Conservation (phyloP, 2,888 invertebrate species). For the Dicyrtomina minuta region DNA sequence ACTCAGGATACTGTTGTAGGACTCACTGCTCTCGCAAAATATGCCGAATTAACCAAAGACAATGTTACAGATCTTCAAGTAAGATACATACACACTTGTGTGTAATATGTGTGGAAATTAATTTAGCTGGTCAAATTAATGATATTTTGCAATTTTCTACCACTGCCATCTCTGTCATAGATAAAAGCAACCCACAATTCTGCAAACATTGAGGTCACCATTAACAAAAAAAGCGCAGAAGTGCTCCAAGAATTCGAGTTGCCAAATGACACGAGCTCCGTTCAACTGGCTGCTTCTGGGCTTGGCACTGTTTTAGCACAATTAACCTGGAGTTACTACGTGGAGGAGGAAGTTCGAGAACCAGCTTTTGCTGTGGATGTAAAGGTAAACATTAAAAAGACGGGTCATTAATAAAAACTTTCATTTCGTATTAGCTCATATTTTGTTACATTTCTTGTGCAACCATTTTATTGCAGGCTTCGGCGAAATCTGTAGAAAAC, state of each 20-base stretch:
- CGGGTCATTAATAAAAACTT: no score
- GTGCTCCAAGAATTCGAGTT: conserved; percentile 40
- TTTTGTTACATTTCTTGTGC: not conserved
- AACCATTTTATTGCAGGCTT: not conserved
- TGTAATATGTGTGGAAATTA: no score
- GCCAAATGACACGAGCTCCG: conserved; percentile 9
- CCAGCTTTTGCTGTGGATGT: conserved; percentile 37
- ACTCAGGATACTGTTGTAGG: conserved; percentile 60
- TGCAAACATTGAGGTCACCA: no score
- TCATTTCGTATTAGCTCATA: not conserved
- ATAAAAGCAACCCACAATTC: no score
- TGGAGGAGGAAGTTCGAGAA: conserved; percentile 23
- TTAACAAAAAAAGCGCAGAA: conserved; percentile 13
- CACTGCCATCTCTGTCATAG: no score
- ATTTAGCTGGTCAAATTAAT: no score
- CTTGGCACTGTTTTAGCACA: conserved; percentile 39
- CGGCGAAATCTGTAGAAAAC: no score
- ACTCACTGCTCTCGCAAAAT: conserved; percentile 39
- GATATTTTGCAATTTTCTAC: no score
- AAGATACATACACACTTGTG: no score
- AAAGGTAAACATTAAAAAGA: conserved; percentile 38
- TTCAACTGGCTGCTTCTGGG: conserved; percentile 31
- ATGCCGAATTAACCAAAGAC: conserved; percentile 25
- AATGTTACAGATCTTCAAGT: conserved; percentile 15
- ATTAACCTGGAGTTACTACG: conserved; percentile 41